Percentiles rank a stretch among this genome's conserved stretches.
Conservation (phyloP, 2,888 invertebrate species). For the Heliconius ismenius region DNA sequence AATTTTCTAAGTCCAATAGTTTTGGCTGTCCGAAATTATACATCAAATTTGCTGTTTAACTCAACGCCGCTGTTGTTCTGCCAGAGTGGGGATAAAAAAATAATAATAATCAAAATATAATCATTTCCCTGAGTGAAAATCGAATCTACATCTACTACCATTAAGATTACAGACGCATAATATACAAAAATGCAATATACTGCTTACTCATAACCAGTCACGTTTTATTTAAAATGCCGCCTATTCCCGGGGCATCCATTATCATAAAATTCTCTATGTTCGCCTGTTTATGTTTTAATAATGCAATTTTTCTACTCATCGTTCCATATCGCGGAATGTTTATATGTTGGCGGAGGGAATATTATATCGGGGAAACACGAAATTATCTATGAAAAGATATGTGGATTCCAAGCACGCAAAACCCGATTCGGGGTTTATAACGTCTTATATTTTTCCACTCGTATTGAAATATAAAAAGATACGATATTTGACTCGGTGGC, state of each 20-base stretch:
- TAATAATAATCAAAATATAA: neutral
- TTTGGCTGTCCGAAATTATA: neutral
- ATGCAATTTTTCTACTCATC: constrained; percentile 32
- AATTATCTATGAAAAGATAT: constrained; percentile 43
- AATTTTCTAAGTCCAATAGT: too few relatives aligned
- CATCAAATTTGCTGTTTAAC: neutral
- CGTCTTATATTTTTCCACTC: neutral
- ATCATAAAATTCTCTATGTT: constrained; percentile 41
- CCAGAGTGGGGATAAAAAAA: too few relatives aligned
- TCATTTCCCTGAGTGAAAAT: neutral
- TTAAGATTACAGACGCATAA: neutral
- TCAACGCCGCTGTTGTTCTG: neutral
- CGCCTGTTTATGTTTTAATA: constrained; percentile 35
- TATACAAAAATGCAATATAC: neutral
- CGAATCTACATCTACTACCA: neutral
- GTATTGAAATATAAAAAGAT: neutral
- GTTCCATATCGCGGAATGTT: constrained; percentile 36
- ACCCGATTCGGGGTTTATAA: constrained; percentile 25
- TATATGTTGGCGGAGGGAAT: constrained; percentile 40
- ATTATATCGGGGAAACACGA: constrained; percentile 39
- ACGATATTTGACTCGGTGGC: neutral
- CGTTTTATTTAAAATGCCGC: constrained; percentile 37
- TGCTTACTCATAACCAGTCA: constrained; percentile 27
- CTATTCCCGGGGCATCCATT: constrained; percentile 29
- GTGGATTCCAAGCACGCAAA: constrained; percentile 38